These are phyloP conservation scores for Porphyrio hochstetteri DNA, from an alignment of 2,113 vertebrate species.

Conservation along the genomic window DNA sequence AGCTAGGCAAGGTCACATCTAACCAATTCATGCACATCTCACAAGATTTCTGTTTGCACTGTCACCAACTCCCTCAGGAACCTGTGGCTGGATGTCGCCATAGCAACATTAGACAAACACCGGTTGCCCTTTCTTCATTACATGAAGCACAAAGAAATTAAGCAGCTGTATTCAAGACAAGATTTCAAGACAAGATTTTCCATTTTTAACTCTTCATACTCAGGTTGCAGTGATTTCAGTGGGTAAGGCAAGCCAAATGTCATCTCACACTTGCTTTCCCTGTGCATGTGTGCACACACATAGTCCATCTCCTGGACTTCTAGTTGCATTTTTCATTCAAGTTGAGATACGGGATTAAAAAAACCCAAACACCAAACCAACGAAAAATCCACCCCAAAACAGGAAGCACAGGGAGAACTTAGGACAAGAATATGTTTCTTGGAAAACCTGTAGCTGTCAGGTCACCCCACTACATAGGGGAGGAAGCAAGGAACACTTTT, in stretches of 20 bases:
- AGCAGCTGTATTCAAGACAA: not conserved
- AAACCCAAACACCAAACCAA: not conserved
- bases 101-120: not conserved
- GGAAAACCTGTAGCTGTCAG: not conserved
- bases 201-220: not conserved
- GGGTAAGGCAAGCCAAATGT: not conserved
- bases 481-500: fast-evolving
- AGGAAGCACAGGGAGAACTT: not conserved
- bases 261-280: not conserved
- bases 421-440: not conserved
- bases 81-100: not conserved
- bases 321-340: not conserved
- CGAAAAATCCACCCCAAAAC: not conserved
- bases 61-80: not conserved
- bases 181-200: not conserved
- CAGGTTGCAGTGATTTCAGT: not conserved
- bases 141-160: not conserved
- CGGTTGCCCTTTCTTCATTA: not conserved
- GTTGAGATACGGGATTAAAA: not conserved
- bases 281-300: not conserved
- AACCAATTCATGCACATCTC: not conserved
- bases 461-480: not conserved
- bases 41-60: not conserved
- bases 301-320: not conserved
- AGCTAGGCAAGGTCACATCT: not conserved